A percentile compares a stretch with the other conserved stretches of the same genome.
These are phyloP conservation scores for Xylophagus ater DNA, from an alignment of 2,888 invertebrate genomes.

Conservation along the genomic window DNA sequence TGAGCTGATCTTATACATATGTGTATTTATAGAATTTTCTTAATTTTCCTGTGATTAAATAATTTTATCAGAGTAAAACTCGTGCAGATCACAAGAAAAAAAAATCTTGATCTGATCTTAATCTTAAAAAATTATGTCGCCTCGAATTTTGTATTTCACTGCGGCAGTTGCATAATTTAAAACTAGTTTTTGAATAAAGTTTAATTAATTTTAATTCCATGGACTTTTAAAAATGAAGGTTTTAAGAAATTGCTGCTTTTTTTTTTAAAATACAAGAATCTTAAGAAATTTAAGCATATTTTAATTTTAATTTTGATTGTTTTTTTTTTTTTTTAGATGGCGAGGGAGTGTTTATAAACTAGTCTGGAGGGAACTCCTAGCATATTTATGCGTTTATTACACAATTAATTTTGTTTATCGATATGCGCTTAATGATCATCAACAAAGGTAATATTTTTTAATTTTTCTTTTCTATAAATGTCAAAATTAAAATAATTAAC, in stretches of 20 bases:
- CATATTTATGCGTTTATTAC: slow-evolving; percentile 77
- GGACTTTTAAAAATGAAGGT: not conserved
- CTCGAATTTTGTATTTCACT: not conserved
- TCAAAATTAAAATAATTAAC: too few species aligned
- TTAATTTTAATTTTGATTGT: slow-evolving; percentile 35
- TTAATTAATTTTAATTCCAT: not conserved
- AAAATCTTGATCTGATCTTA: too few species aligned
- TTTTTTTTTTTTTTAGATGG: slow-evolving; percentile 62
- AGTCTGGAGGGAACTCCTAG: slow-evolving; percentile 84
- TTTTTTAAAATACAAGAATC: too few species aligned
- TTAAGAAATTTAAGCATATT: slow-evolving; percentile 21
- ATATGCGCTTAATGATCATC: slow-evolving; percentile 64
- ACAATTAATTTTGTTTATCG: slow-evolving; percentile 79
- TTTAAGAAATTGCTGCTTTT: not conserved
- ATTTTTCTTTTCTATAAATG: too few species aligned
- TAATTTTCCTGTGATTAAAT: too few species aligned
- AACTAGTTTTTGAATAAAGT: not conserved
- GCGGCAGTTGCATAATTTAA: slow-evolving; percentile 1
- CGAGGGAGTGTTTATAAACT: slow-evolving; percentile 91
- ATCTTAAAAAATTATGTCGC: not conserved
- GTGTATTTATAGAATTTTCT: too few species aligned
- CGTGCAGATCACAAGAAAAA: too few species aligned
- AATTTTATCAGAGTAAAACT: too few species aligned
- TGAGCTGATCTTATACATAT: too few species aligned
- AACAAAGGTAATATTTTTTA: slow-evolving; percentile 59